Percentiles rank a stretch among this genome's conserved stretches.
These are phyloP conservation scores for Tenualosa thibaudeaui DNA, from an alignment of 2,797 vertebrate genomes.

Conservation along the genomic window DNA sequence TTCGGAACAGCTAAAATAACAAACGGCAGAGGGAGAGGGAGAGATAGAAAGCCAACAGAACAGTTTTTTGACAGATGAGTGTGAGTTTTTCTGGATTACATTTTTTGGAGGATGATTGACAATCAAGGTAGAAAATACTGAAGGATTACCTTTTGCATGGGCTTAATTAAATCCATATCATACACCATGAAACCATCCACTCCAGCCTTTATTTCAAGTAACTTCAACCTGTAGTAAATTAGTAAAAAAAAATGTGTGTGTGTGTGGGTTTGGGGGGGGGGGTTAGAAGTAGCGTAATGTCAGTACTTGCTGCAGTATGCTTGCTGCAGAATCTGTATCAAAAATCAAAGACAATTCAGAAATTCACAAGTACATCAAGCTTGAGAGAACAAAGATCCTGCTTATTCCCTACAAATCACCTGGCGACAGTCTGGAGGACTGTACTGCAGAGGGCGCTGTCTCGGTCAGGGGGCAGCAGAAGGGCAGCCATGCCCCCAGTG, in stretches of 20 bases:
- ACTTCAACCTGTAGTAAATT: constrained; percentile 69
- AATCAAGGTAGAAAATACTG: not conserved
- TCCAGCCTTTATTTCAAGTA: constrained; percentile 79
- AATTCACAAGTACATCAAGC: too few species aligned
- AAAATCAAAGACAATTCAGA: too few species aligned
- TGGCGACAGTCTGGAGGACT: constrained; percentile 63
- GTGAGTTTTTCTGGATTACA: not conserved
- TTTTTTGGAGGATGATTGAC: not conserved
- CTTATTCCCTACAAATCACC: constrained; percentile 35
- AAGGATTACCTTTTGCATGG: constrained; percentile 78
- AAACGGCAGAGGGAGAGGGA: not conserved
- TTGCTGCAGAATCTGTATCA: too few species aligned
- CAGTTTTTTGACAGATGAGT: not conserved
- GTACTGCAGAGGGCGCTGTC: constrained; percentile 51
- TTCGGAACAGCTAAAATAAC: constrained; percentile 68
- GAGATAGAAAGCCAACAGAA: not conserved
- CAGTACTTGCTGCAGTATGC: not conserved
- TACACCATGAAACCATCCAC: constrained; percentile 87
- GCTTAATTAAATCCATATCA: constrained; percentile 79
- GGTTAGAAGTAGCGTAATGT: not conserved
- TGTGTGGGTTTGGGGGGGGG: too few species aligned
- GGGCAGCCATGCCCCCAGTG: constrained; percentile 77
- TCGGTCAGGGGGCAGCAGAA: constrained; percentile 65
- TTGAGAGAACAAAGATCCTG: too few species aligned
- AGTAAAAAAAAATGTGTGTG: not conserved